A percentile compares a stretch with the other conserved stretches of the same genome.
phyloP scores from a whole-genome alignment of 2,888 invertebrate species.

The Ochlodes sylvanus region DNA sequence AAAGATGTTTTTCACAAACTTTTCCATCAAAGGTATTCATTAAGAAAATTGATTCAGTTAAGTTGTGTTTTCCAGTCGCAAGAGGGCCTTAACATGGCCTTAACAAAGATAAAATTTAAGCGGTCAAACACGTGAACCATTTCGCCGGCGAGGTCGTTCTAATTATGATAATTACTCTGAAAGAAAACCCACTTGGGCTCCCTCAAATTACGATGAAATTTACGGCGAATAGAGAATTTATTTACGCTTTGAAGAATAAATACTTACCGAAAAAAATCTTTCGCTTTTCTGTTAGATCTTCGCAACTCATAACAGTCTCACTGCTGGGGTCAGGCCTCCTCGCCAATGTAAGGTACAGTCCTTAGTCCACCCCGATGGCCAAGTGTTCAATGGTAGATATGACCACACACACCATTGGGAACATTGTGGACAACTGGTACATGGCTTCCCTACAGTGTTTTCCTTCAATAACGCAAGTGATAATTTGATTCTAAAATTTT shows the following conservation, averaged over 20 bases:
- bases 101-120: constrained; percentile 22
- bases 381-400: no score
- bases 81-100: constrained; percentile 45
- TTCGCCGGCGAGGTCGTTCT: not conserved
- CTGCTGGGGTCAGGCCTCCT: no score
- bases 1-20: constrained; percentile 13
- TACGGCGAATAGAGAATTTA: not conserved
- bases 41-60: constrained; percentile 58
- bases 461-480: no score
- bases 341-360: no score
- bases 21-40: constrained; percentile 38
- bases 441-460: no score
- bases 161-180: constrained; percentile 28
- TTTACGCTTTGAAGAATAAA: not conserved
- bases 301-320: no score
- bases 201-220: constrained; percentile 1
- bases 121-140: constrained; percentile 12
- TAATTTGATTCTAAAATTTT: no score
- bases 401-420: no score
- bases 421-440: no score
- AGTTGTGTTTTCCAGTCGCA: constrained; percentile 57
- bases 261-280: not conserved
- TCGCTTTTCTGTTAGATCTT: not conserved
- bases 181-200: constrained; percentile 12
- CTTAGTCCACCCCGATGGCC: no score